Evolutionary conservation across 2,113 vertebrate species (phyloP).

Genomic region (Hemiscyllium ocellatum): DNA sequence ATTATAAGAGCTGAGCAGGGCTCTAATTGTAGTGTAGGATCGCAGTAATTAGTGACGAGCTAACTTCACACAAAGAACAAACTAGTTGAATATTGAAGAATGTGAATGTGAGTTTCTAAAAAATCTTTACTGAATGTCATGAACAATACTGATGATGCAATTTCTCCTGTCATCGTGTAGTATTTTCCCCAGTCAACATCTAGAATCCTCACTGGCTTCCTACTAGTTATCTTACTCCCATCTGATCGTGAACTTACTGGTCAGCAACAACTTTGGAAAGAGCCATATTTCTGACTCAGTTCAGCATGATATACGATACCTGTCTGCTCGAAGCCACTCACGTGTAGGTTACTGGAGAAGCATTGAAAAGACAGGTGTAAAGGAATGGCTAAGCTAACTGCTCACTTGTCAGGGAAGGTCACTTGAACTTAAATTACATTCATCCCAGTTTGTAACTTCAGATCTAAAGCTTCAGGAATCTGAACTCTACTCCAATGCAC

Average conservation of each 20-base stretch:
- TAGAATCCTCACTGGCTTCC: background rate
- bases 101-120: constrained; percentile 53
- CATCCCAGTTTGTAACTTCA: background rate
- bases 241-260: background rate
- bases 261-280: background rate
- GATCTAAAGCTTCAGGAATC: background rate
- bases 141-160: background rate
- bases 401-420: background rate
- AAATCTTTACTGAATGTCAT: background rate
- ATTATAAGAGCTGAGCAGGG: constrained; percentile 74
- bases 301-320: background rate
- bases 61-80: constrained; percentile 65
- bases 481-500: background rate
- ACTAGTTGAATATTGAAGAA: constrained; percentile 81
- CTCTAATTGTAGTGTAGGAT: constrained; percentile 31
- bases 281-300: background rate
- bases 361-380: background rate
- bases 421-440: background rate
- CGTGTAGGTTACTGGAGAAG: background rate
- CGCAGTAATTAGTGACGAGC: constrained; percentile 23
- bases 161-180: background rate
- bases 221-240: background rate
- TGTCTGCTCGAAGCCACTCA: background rate
- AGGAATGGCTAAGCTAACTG: background rate
- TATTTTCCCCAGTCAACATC: too few relatives aligned